Base-by-base conservation (phyloP, 2,797 vertebrate species). In the Acrossocheilus wenchowensis region DNA sequence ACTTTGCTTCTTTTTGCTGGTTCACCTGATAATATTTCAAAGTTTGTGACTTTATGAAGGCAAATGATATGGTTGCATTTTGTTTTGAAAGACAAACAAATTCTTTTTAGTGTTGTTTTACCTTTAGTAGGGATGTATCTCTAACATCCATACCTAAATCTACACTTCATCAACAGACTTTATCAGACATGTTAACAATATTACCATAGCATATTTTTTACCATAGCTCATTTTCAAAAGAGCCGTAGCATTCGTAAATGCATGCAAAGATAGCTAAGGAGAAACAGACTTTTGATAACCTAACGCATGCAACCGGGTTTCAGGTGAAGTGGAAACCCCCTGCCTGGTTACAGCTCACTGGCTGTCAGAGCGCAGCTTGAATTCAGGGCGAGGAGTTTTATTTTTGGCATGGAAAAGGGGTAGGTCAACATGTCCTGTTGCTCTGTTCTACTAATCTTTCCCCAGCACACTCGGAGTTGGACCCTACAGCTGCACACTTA, bases 331-430 rank as follows among this genome's bases (percentile, higher is more conserved):
- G 93, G 94, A 95, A 93, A 92, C 88, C 92, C 89, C 92, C 91
- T 73, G 17, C 81, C 84, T 90, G 69, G 68, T 87, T 90, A 83
- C 79, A 80, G 84, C 80, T 83, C 52, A 66, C 83, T 80, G 78
- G 71, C 87, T 89, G 87, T 89, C 88, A 87, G 77, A 86, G 82
- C 88, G 88, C 91, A 92, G 90, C 92, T 91, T 88, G 91, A 91
- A 90, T 91, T 92, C 90, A 91, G 91, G 88, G 92, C 90, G 87
- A 90, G 90, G 82, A 85, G 90, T 88, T 93, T 94, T 97, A 97
- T 97, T 98, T 97, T 95, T 96, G 96, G 96, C 94, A 90, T 5
- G 57, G 80, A 87, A 89, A 74, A 87, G 34, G 90, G 89, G 91
- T 78, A 92, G 84, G 92, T 91, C 89, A 90, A 69, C 43, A 79